A percentile compares a stretch with the other conserved stretches of the same genome.
These are phyloP conservation scores for Balearica regulorum DNA, from an alignment of 2,797 vertebrate genomes.

Conservation along the genomic window DNA sequence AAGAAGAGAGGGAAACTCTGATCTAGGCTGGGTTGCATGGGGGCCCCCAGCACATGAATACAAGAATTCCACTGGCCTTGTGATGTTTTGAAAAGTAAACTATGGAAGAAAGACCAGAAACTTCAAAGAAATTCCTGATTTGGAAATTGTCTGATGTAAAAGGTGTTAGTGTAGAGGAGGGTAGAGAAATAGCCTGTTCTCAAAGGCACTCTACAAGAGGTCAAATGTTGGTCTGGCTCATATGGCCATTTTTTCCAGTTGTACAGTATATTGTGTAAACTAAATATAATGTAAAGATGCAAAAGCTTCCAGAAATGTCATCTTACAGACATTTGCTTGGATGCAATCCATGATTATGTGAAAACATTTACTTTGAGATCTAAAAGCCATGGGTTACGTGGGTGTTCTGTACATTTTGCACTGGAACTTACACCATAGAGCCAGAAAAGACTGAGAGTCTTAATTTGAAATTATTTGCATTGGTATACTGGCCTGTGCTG, in stretches of 20 bases:
- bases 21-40: constrained; percentile 20
- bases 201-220: constrained; percentile 55
- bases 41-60: constrained; percentile 43
- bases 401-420: constrained; percentile 61
- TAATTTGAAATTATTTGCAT: constrained; percentile 20
- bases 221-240: constrained; percentile 60
- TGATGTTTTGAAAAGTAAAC: constrained; percentile 70
- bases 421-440: constrained; percentile 32
- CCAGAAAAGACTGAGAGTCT: constrained; percentile 31
- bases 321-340: constrained; percentile 62
- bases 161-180: constrained; percentile 51
- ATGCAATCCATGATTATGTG: constrained; percentile 65
- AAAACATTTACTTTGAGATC: constrained; percentile 72
- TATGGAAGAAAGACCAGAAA: constrained; percentile 50
- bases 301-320: constrained; percentile 69
- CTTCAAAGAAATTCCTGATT: constrained; percentile 69
- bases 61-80: constrained; percentile 54
- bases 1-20: constrained; percentile 2
- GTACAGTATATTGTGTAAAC: constrained; percentile 66
- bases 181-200: constrained; percentile 53
- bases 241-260: constrained; percentile 54
- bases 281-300: constrained; percentile 68
- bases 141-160: constrained; percentile 70
- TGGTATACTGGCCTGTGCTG: background rate
- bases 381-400: constrained; percentile 47